Percentiles rank a stretch among this genome's conserved stretches.
phyloP scores from a whole-genome alignment of 2,113 vertebrate genomes.

The Rattus norvegicus region GRCr8 NC_086035.1:25099001-25099500 shows the following conservation, averaged over 20 bases:
- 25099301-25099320: accelerated
- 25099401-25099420: background rate
- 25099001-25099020: too few species aligned
- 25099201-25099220: too few species aligned
- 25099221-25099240: too few species aligned
- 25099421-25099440: background rate
- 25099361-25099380: background rate
- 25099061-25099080: too few species aligned
- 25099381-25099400: background rate
- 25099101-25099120: too few species aligned
- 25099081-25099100: too few species aligned
- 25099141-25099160: too few species aligned
- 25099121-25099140: too few species aligned
- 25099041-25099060: too few species aligned
- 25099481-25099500: slow-evolving; percentile 67
- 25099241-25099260: background rate
- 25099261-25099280: background rate
- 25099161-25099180: too few species aligned
- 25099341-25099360: background rate
- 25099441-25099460: slow-evolving; percentile 48
- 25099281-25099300: background rate
- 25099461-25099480: slow-evolving; percentile 75
- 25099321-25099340: background rate
- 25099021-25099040: too few species aligned
- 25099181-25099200: too few species aligned